Base-by-base conservation (phyloP, 2,888 invertebrate genomes). In the Myopa tessellatipennis region DNA sequence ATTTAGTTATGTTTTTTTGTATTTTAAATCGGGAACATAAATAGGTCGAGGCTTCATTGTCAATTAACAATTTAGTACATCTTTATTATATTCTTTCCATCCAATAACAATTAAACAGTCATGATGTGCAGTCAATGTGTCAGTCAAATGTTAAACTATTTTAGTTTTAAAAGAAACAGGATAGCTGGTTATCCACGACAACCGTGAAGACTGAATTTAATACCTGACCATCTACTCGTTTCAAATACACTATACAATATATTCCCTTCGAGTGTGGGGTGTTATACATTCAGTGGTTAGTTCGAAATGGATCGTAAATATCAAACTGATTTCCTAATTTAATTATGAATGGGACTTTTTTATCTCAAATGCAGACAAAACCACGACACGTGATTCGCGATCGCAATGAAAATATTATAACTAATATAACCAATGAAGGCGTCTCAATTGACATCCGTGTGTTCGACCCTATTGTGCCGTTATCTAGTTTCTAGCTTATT, bases 361-460 rank as follows among this genome's bases (percentile, higher is more conserved):
- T 73, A 74, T 74, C 74, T 18, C 6, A 63, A 50, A 34, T 50
- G 14, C 45, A 74, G 63, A 40, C 50, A 74, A 74, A 85, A 84
- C 85, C 83, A 77, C 83, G 82, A 79, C 85, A 84, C 85, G 85
- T 85, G 85, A 60, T 52, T 10, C 50, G 18, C 65, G 61, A 65
- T 52, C 75, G 72, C 80, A 82, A 82, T 82, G 82, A 83, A 83
- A 83, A 83, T 82, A 83, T 83, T 82, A 82, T 82, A 81, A 82
- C 79, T 79, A 81, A 82, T 80, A 76, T 61, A 85, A 78, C 76
- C 77, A 79, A 71, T 61, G 40, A 72, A 63, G 77, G 75, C 76
- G 34, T 68, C 38, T 40, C 34, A 6, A 34, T 40, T 50, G 40
- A 68, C 40, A 40, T n/a, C 16, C 40, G 16, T 68, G 18, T n/a